Conservation (phyloP, 2,113 vertebrate species). For the Pollimyrus isidori region DNA sequence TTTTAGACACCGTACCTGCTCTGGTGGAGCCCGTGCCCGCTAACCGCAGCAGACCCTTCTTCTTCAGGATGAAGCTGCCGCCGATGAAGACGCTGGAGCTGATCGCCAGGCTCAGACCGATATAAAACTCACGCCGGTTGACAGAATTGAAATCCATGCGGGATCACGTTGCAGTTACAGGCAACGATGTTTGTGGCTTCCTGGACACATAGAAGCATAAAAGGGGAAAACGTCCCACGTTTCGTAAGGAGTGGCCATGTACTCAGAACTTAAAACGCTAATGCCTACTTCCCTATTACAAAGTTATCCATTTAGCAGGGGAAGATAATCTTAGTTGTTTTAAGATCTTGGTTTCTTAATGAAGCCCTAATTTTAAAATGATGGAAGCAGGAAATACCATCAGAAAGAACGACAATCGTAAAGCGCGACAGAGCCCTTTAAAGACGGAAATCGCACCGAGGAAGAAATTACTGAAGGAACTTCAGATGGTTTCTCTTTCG, state of each 20-base stretch:
- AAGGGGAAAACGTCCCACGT: background rate
- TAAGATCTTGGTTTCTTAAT: background rate
- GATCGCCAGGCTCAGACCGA: constrained; percentile 63
- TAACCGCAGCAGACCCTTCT: constrained; percentile 73
- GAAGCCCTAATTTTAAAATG: background rate
- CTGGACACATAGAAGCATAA: too few species aligned
- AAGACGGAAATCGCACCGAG: background rate
- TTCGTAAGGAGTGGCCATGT: background rate
- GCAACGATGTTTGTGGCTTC: background rate
- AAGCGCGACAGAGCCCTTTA: background rate
- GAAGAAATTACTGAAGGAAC: background rate
- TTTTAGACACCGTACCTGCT: constrained; percentile 59
- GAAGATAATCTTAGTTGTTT: background rate
- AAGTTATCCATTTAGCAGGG: too few species aligned
- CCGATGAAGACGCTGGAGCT: constrained; percentile 71
- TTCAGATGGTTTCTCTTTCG: too few species aligned
- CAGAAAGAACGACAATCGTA: background rate
- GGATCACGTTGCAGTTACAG: background rate
- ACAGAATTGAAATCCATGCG: constrained; percentile 48
- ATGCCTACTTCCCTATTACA: background rate
- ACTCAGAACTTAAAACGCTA: background rate
- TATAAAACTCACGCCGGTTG: constrained; percentile 54
- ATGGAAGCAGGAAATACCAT: background rate
- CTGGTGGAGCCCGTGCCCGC: constrained; percentile 57
- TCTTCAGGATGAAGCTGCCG: constrained; percentile 71